phyloP scores from a whole-genome alignment of 2,113 vertebrate genomes.

The Taurulus bubalis region DNA sequence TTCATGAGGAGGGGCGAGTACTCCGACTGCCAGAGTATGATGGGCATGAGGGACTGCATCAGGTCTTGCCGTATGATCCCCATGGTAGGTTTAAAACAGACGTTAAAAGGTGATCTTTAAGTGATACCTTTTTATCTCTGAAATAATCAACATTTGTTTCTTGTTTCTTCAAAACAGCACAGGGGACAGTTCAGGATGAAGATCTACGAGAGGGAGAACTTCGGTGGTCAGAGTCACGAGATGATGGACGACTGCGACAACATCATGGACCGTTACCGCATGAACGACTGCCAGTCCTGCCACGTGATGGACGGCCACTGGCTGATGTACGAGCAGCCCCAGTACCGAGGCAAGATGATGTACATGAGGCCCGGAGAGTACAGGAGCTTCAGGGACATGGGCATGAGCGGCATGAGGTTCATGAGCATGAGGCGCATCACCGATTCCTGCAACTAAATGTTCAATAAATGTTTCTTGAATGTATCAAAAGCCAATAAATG shows the following conservation, averaged over 20 bases:
- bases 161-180: neutral
- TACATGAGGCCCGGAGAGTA: constrained; percentile 17
- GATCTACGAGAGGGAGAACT: constrained; percentile 12
- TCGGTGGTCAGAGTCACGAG: constrained; percentile 20
- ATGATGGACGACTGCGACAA: constrained; percentile 56
- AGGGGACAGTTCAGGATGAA: constrained; percentile 5
- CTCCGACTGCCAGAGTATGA: constrained; percentile 58
- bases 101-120: neutral
- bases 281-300: constrained; percentile 68
- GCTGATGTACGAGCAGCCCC: constrained; percentile 82
- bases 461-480: neutral
- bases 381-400: constrained; percentile 10
- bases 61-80: constrained; percentile 79
- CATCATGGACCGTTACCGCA: constrained; percentile 5
- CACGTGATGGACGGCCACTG: constrained; percentile 84
- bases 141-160: neutral
- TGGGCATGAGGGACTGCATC: constrained; percentile 67
- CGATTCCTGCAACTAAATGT: neutral
- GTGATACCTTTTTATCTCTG: neutral
- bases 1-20: constrained; percentile 80
- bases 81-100: constrained; percentile 53
- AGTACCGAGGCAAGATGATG: constrained; percentile 43
- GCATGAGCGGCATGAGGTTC: constrained; percentile 4
- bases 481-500: neutral
- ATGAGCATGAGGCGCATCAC: constrained; percentile 11